A percentile compares a stretch with the other conserved stretches of the same genome.
These are phyloP conservation scores for Protula sp. DNA, from an alignment of 2,888 invertebrate genomes.

Conservation along the genomic window DNA sequence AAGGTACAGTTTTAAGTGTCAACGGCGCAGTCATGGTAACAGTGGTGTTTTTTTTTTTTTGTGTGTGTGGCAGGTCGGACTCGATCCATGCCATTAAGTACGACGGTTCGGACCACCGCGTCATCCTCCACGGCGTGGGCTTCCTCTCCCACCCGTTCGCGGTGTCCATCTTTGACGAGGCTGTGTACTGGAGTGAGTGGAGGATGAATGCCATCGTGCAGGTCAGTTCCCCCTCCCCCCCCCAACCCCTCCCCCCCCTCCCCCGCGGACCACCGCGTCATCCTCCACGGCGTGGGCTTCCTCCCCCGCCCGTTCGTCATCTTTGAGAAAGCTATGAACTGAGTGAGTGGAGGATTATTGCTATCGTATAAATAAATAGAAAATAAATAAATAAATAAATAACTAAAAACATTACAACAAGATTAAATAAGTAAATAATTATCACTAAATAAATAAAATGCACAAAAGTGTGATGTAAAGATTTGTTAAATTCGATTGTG, in stretches of 20 bases:
- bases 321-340: constrained; percentile 81
- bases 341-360: constrained; percentile 89
- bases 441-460: too few relatives aligned
- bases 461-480: too few relatives aligned
- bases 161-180: constrained; percentile 75
- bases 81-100: constrained; percentile 80
- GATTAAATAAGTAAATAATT: too few relatives aligned
- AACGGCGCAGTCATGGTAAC: too few relatives aligned
- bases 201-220: constrained; percentile 76
- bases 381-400: too few relatives aligned
- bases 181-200: constrained; percentile 94
- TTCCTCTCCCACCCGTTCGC: constrained; percentile 80
- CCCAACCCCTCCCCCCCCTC: too few relatives aligned
- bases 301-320: constrained; percentile 81
- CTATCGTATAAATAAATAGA: constrained; percentile 66
- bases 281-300: constrained; percentile 69
- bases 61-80: constrained; percentile 71
- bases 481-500: too few relatives aligned
- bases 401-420: too few relatives aligned
- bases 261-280: constrained; percentile 65
- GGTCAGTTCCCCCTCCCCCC: too few relatives aligned
- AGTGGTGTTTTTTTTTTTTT: too few relatives aligned
- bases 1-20: too few relatives aligned
- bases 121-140: constrained; percentile 69
- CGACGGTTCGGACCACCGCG: constrained; percentile 68